Conservation (phyloP, 2,797 vertebrate species). For the Labroides dimidiatus region DNA sequence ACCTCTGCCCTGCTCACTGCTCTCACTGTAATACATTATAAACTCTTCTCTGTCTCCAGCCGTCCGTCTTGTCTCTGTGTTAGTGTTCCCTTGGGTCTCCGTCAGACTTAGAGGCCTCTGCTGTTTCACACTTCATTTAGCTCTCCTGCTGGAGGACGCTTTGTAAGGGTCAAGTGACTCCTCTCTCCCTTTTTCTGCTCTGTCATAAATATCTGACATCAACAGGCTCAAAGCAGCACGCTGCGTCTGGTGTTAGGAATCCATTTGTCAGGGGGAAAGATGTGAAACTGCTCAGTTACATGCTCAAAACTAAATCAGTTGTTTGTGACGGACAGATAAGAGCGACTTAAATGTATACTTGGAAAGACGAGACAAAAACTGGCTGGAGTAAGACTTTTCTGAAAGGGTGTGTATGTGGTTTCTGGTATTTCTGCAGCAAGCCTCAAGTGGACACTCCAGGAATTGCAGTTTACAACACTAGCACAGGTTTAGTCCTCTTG, state of each 20-base stretch:
- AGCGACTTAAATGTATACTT: neutral
- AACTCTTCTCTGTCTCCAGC: neutral
- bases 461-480: too few species aligned
- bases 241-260: neutral
- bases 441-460: too few species aligned
- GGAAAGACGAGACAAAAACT: too few species aligned
- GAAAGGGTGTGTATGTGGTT: too few species aligned
- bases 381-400: too few species aligned
- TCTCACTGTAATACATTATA: neutral
- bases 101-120: conserved; percentile 10
- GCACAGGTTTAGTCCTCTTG: too few species aligned
- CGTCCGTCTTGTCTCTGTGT: too few species aligned
- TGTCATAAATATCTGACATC: conserved; percentile 16
- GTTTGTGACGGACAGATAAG: too few species aligned
- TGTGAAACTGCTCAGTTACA: neutral
- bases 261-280: neutral
- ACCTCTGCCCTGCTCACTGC: neutral
- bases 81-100: conserved; percentile 1
- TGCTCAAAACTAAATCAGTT: too few species aligned
- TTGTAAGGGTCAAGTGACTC: neutral
- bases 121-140: conserved; percentile 19
- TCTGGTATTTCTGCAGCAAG: too few species aligned
- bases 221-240: neutral
- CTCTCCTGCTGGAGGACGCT: conserved; percentile 7
- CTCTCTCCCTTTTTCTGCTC: neutral